phyloP scores from a whole-genome alignment of 1,140 invertebrate species.

The Arion vulgaris region DNA sequence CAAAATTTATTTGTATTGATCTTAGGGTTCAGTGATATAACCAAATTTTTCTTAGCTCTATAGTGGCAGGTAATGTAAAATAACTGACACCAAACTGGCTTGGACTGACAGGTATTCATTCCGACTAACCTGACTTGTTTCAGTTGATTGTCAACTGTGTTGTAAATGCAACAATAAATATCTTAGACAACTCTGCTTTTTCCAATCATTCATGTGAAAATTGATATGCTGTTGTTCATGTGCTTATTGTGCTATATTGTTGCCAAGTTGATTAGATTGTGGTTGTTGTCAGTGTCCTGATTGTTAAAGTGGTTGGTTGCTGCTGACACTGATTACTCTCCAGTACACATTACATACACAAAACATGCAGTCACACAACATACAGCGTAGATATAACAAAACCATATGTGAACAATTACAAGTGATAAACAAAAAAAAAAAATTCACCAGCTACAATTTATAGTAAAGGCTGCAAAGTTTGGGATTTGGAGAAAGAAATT shows the following conservation, averaged over 20 bases:
- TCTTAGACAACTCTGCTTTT: conserved; percentile 24
- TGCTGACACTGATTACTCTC: not conserved
- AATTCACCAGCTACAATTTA: not conserved
- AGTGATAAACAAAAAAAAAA: too few relatives aligned
- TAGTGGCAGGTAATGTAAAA: too few relatives aligned
- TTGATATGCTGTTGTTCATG: conserved; percentile 7
- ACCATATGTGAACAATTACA: too few relatives aligned
- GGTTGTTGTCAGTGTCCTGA: not conserved
- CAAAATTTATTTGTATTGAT: too few relatives aligned
- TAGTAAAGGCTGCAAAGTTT: not conserved
- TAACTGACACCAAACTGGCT: not conserved
- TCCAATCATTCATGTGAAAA: not conserved
- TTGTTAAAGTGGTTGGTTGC: not conserved
- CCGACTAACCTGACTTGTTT: not conserved
- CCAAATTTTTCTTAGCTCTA: too few relatives aligned
- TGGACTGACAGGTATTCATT: not conserved
- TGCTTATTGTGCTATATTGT: not conserved
- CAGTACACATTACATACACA: not conserved
- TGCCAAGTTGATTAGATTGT: not conserved
- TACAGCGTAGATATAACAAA: too few relatives aligned
- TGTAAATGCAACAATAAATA: conserved; percentile 25
- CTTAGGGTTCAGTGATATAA: too few relatives aligned
- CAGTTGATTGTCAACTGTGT: conserved; percentile 15
- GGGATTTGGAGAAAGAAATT: not conserved
- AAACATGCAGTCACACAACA: too few relatives aligned